Evolutionary conservation across 2,797 vertebrate species (phyloP).

Genomic region (Nyctibius grandis): DNA sequence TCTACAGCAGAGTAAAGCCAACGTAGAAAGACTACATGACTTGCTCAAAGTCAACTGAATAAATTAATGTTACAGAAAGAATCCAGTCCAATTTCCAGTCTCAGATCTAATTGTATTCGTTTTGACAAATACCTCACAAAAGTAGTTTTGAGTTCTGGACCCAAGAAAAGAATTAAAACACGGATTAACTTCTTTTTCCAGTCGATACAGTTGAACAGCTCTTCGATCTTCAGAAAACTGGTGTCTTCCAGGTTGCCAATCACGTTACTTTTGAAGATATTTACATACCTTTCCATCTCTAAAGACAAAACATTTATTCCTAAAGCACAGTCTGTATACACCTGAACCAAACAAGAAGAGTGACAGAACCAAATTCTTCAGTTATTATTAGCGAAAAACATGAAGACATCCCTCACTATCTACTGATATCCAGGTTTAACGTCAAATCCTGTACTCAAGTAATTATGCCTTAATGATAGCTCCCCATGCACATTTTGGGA

Average conservation of each 20-base stretch:
- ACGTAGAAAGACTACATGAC: neutral
- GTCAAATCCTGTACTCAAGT: neutral
- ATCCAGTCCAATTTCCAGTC: neutral
- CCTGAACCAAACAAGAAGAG: neutral
- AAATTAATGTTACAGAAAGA: neutral
- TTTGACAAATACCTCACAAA: neutral
- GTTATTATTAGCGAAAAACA: neutral
- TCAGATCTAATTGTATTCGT: neutral
- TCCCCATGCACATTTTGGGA: neutral
- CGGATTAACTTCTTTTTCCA: neutral
- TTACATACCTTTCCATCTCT: neutral
- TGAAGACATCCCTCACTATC: neutral
- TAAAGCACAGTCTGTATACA: neutral
- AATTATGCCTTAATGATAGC: neutral
- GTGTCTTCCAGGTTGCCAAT: neutral
- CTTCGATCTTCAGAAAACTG: conserved; percentile 3
- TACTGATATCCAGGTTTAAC: neutral
- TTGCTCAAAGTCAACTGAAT: conserved; percentile 41
- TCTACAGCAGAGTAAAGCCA: neutral
- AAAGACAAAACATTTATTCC: neutral
- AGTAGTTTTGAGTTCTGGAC: neutral
- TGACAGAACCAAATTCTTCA: neutral
- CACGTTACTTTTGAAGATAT: neutral
- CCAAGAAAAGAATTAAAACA: neutral
- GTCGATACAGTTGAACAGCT: neutral